Evolutionary conservation across 2,113 vertebrate genomes (phyloP).

Genomic region (Crotophaga sulcirostris): DNA sequence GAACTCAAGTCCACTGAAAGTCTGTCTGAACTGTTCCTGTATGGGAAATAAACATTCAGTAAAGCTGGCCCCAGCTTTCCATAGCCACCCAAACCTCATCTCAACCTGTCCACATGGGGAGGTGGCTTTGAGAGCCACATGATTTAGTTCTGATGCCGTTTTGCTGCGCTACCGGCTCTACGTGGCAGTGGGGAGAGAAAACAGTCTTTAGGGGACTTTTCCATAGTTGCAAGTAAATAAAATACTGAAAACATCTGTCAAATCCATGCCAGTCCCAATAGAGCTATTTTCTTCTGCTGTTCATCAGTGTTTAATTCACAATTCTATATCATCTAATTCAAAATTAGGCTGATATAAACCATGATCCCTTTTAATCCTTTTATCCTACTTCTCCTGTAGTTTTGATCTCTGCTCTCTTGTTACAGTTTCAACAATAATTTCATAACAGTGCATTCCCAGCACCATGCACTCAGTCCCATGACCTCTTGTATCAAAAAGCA

Average conservation of each 20-base stretch:
- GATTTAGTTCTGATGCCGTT: accelerated
- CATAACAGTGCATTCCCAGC: not conserved
- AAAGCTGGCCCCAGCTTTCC: not conserved
- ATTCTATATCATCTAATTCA: not conserved
- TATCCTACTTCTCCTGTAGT: not conserved
- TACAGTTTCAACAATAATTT: not conserved
- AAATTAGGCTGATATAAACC: not conserved
- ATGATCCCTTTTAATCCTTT: not conserved
- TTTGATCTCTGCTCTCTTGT: not conserved
- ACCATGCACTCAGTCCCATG: accelerated
- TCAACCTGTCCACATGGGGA: not conserved
- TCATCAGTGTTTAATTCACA: not conserved
- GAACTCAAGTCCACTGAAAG: not conserved
- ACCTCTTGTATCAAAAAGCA: not conserved
- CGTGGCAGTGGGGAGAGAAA: accelerated
- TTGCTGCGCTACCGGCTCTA: not conserved
- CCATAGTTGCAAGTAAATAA: not conserved
- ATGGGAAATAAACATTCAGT: not conserved
- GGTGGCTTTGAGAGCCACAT: accelerated
- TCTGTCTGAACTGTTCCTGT: not conserved
- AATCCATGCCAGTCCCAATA: not conserved
- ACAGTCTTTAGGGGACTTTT: not conserved
- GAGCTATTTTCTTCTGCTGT: not conserved
- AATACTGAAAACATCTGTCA: not conserved
- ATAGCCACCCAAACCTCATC: not conserved